A percentile compares a stretch with the other conserved stretches of the same genome.
These are phyloP conservation scores for Leucozona laternaria DNA, from an alignment of 2,888 invertebrate species.

Conservation along the genomic window DNA sequence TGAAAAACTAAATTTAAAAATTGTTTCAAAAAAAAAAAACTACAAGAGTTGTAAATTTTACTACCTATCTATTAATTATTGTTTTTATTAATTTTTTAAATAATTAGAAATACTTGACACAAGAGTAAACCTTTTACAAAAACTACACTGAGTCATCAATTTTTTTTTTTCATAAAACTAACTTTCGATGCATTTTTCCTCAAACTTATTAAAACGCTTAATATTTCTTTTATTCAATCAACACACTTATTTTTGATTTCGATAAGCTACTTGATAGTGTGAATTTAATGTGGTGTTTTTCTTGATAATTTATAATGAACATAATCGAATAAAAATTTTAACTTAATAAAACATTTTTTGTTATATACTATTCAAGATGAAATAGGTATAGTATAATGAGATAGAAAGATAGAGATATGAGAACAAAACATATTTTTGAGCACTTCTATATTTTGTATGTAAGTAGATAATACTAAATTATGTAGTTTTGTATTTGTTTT, in stretches of 20 bases:
- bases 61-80: too few relatives aligned
- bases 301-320: background rate
- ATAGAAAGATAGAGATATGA: slow-evolving; percentile 51
- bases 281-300: slow-evolving; percentile 39
- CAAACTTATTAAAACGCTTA: slow-evolving; percentile 32
- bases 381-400: background rate
- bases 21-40: too few relatives aligned
- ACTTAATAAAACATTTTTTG: slow-evolving; percentile 44
- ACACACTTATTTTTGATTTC: background rate
- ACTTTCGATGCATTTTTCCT: too few relatives aligned
- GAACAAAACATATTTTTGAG: slow-evolving; percentile 61
- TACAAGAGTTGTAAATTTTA: too few relatives aligned
- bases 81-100: too few relatives aligned
- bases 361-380: slow-evolving; percentile 43
- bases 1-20: too few relatives aligned
- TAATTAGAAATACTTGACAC: too few relatives aligned
- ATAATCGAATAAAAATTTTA: slow-evolving; percentile 17
- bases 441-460: slow-evolving; percentile 50
- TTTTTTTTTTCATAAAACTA: too few relatives aligned
- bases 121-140: too few relatives aligned
- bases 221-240: background rate
- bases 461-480: slow-evolving; percentile 13
- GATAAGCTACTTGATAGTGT: slow-evolving; percentile 36
- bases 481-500: slow-evolving; percentile 63
- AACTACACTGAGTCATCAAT: too few relatives aligned